Evolutionary conservation across 2,888 invertebrate species (phyloP).

Genomic region (Drosophila yooni): DNA sequence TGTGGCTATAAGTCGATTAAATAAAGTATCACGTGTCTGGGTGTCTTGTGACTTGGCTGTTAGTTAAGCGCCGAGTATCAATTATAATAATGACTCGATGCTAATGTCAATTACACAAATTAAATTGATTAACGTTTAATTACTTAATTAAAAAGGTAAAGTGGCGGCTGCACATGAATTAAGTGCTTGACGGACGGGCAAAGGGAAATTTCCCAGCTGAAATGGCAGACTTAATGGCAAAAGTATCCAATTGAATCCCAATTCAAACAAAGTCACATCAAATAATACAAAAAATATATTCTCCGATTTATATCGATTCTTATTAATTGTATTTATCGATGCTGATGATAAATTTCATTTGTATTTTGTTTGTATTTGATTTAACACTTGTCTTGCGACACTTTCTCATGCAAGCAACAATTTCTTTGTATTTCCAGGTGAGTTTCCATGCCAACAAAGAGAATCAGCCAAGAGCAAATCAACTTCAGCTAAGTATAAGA

Average conservation of each 20-base stretch:
- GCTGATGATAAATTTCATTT: not conserved
- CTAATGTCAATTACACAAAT: slow-evolving; percentile 57
- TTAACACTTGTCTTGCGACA: not conserved
- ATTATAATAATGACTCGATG: slow-evolving; percentile 15
- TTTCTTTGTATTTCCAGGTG: slow-evolving; percentile 60
- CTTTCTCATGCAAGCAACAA: not conserved
- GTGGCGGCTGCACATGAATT: not conserved
- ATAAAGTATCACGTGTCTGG: slow-evolving; percentile 31
- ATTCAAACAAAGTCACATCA: not conserved
- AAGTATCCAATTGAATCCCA: not conserved
- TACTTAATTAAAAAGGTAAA: slow-evolving; percentile 30
- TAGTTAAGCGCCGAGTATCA: slow-evolving; percentile 20
- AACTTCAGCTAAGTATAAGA: slow-evolving; percentile 40
- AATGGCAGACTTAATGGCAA: not conserved
- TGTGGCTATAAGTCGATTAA: slow-evolving; percentile 56
- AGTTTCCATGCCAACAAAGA: slow-evolving; percentile 30
- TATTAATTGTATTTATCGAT: not conserved
- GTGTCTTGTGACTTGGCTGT: not conserved
- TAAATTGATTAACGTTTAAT: slow-evolving; percentile 57
- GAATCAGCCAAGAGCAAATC: not conserved
- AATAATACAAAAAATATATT: not conserved
- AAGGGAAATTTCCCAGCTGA: not conserved
- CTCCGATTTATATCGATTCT: not conserved
- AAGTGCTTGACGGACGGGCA: not conserved
- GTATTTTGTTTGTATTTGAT: not conserved